Conservation (phyloP, 2,113 vertebrate species). For the Pelecanoides urinatrix region DNA sequence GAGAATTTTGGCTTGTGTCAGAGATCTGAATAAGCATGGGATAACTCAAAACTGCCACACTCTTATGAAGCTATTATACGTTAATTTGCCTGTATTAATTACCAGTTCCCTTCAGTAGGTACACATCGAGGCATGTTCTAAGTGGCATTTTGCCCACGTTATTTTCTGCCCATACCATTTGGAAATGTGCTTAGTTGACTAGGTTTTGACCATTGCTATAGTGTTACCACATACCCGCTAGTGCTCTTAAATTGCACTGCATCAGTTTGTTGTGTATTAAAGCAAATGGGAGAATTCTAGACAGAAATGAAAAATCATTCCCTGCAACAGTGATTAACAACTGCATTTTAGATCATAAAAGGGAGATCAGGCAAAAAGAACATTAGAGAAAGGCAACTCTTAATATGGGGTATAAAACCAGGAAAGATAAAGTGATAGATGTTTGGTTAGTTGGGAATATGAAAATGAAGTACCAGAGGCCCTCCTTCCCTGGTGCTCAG, state of each 20-base stretch:
- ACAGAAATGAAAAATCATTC: neutral
- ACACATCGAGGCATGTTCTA: neutral
- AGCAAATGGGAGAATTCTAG: neutral
- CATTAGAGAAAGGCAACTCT: neutral
- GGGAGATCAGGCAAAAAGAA: neutral
- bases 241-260: neutral
- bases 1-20: constrained; percentile 61
- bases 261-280: neutral
- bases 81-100: neutral
- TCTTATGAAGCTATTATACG: neutral
- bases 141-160: neutral
- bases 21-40: constrained; percentile 37
- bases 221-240: neutral
- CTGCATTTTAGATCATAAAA: neutral
- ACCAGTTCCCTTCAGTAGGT: neutral
- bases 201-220: neutral
- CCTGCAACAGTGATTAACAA: neutral
- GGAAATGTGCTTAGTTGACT: neutral
- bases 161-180: neutral
- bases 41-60: neutral
- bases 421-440: neutral
- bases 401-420: neutral
- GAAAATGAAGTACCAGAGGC: neutral
- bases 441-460: neutral
- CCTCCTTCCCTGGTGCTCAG: neutral